Conservation (phyloP, 2,113 vertebrate species). For the Cacatua alba region DNA sequence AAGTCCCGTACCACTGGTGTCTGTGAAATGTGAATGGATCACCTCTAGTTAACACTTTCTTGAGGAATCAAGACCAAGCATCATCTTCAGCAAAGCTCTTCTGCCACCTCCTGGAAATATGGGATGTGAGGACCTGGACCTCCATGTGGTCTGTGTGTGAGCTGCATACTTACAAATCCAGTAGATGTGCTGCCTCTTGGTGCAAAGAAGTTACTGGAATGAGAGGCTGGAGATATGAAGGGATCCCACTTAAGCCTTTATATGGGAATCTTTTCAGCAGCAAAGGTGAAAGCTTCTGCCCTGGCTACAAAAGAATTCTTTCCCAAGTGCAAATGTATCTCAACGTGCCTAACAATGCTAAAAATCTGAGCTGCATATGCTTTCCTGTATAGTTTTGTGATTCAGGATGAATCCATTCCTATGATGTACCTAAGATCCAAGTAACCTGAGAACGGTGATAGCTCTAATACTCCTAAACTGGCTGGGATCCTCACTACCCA, state of each 20-base stretch:
- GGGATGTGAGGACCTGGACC: neutral
- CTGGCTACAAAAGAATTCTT: neutral
- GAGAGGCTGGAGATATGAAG: neutral
- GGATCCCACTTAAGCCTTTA: neutral
- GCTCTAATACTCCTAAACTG: neutral
- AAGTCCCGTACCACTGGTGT: neutral
- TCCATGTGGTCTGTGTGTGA: neutral
- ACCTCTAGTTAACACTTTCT: neutral
- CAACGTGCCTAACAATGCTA: accelerated
- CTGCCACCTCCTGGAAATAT: conserved; percentile 46
- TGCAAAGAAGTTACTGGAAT: neutral
- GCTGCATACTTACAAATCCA: neutral
- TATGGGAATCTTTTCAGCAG: neutral
- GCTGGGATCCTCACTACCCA: neutral
- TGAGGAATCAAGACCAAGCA: neutral
- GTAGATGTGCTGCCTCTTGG: neutral
- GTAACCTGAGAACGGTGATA: neutral
- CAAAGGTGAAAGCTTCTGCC: neutral
- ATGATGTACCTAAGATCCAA: neutral
- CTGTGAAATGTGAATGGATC: neutral
- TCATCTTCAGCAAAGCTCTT: conserved; percentile 38
- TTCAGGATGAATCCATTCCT: neutral
- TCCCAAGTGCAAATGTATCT: neutral
- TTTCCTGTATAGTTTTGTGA: neutral
- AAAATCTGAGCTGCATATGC: neutral